Evolutionary conservation across 1,140 invertebrate genomes (phyloP).

Genomic region (Aphidius ervi): DNA sequence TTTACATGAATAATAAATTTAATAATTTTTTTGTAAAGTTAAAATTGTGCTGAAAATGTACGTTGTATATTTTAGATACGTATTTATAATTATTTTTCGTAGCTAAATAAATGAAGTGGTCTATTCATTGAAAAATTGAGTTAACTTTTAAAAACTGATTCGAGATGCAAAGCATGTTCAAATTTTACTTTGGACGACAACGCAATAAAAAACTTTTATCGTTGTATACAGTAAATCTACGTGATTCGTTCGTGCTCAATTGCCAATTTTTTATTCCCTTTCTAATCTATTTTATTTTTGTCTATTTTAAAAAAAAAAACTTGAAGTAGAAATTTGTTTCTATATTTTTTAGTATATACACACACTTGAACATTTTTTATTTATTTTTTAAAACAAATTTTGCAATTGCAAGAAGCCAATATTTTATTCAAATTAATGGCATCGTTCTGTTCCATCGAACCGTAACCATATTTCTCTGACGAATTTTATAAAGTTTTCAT

Average conservation of each 20-base stretch:
- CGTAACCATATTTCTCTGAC: constrained; percentile 12
- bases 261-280: too few species aligned
- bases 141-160: constrained; percentile 21
- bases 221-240: not conserved
- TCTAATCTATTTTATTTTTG: too few species aligned
- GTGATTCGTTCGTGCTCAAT: too few species aligned
- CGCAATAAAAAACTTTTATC: not conserved
- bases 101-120: constrained; percentile 17
- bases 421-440: constrained; percentile 18
- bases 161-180: constrained; percentile 14
- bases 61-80: constrained; percentile 1
- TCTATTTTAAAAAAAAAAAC: too few species aligned
- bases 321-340: too few species aligned
- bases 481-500: constrained; percentile 11
- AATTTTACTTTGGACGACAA: not conserved
- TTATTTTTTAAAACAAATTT: too few species aligned
- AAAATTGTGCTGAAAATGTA: not conserved
- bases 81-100: constrained; percentile 21
- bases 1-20: constrained; percentile 1
- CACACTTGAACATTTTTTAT: too few species aligned
- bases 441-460: constrained; percentile 8
- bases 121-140: constrained; percentile 21
- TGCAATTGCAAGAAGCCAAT: not conserved
- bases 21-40: not conserved
- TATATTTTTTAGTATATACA: too few species aligned